Evolutionary conservation across 2,113 vertebrate species (phyloP), one percentile per base, ranked within the genome.

Genomic region (Tor tambroides): DNA sequence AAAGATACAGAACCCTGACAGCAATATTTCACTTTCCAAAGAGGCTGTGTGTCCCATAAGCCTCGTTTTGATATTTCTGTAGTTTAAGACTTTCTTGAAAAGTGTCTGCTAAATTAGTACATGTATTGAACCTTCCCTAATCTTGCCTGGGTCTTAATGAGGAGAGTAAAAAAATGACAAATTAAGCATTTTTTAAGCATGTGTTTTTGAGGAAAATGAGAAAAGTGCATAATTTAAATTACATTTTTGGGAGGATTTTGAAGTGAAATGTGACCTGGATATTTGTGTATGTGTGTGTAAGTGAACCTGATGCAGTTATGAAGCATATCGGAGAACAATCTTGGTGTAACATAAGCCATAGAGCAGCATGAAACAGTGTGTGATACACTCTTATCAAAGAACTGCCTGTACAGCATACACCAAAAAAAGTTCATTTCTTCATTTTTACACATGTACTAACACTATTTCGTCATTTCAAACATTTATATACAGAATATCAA

Each of bases 401-500:
- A 65, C 59, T 30, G 65, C 7, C 30, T 69, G 28, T n/a, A 61
- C 56, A 10, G 54, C 26, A 30, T 1, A 67, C 26, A 67, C 63
- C 14, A 30, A 30, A 67, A 28, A 12, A 69, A 35, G 54, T 23
- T 59, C 2, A 59, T 59, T 59, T 35, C 17, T 28, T 67, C 2
- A 32, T 19, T 69, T 71, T 19, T 69, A 30, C 15, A 19, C 67
- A 59, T 59, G 56, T 8, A 35, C 67, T 19, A 69, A 69, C 67
- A 35, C 67, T 1, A 19, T 69, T 8, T 35, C 17, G 30, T 7
- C 35, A 79, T 59, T 12, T 79, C 28, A 79, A 38, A 35, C 21
- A 59, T 79, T 79, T 78, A 59, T 32, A 56, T 35, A 35, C 23
- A 23, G 10, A 61, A 80, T 26, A 80, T 61, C 21, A 80, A 61